Evolutionary conservation across 1,140 invertebrate species (phyloP), one percentile per base, ranked within the genome.

Genomic region (Drosophila lacteicornis): DNA sequence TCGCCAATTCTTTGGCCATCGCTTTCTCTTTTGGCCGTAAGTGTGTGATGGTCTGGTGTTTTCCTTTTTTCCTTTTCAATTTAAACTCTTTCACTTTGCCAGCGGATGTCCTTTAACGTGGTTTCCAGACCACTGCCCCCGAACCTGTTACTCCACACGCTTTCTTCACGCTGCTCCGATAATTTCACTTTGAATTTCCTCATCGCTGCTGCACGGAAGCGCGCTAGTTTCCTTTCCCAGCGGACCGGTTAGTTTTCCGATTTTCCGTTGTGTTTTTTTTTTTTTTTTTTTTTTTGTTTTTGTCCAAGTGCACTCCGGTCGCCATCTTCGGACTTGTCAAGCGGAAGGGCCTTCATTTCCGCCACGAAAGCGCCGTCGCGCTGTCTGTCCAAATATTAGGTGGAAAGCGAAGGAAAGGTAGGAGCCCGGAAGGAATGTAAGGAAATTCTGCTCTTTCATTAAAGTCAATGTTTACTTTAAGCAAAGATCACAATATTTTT

Each of bases 41-140:
- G 43, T 78, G 63, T 71, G 68, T 71, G 36, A 19, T 47, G 53
- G 17, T 19, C 42, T 9, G 60, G 30, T 53, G 17, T 67, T 53
- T 66, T 74, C 53, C 6, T 9, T 3, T 40, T 47, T 65, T 30
- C 42, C 46, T 45, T 67, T 69, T 53, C 30, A 81, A 85, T 88
- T 76, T 76, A 55, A 90, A 90, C 86, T 90, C 85, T 91, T 90
- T 90, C 75, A 56, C 68, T 91, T 76, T 91, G 70, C 61, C 73
- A 63, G 82, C 85, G 85, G 85, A 90, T 90, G 86, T 90, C 82
- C 85, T 90, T 90, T 91, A 91, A 82, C 86, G 85, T 85, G 85
- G 85, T 90, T 88, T 90, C 65, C 81, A 90, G 49, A 73, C 81
- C 77, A 65, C 66, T 80, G 83, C 73, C 61, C 33, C 45, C 25